Conservation (phyloP, 1,140 invertebrate species). For the Diachasmimorpha longicaudata region DNA sequence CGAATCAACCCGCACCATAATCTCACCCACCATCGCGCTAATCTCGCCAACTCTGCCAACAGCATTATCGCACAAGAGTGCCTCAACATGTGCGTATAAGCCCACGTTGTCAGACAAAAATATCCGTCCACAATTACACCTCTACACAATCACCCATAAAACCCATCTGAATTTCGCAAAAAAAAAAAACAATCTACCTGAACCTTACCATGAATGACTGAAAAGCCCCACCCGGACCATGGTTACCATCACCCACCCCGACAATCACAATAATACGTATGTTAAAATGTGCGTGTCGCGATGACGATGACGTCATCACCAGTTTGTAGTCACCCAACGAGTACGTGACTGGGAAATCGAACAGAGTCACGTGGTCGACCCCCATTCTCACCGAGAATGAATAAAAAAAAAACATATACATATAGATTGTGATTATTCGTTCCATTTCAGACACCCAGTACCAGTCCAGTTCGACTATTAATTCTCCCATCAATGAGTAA, state of each 20-base stretch:
- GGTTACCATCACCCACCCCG: constrained; percentile 11
- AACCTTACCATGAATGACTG: neutral
- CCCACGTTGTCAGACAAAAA: neutral
- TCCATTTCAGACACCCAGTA: neutral
- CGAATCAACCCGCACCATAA: neutral
- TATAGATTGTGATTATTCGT: neutral
- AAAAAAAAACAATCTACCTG: neutral
- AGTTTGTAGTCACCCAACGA: constrained; percentile 13
- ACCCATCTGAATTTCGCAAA: neutral
- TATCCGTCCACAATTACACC: constrained; percentile 3
- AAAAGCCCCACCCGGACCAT: constrained; percentile 2
- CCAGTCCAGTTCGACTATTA: neutral
- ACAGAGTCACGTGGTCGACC: neutral
- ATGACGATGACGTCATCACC: constrained; percentile 30
- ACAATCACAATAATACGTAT: neutral
- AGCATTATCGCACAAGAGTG: neutral
- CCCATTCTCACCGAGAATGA: neutral
- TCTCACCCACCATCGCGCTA: neutral
- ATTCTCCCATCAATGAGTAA: neutral
- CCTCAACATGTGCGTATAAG: neutral
- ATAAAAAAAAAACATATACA: neutral
- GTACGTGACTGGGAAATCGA: constrained; percentile 29
- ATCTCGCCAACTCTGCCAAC: neutral
- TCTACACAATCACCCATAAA: constrained; percentile 10
- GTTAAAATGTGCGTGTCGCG: constrained; percentile 18